phyloP scores from a whole-genome alignment of 2,888 invertebrate species.

The Cordilura impudica region DNA sequence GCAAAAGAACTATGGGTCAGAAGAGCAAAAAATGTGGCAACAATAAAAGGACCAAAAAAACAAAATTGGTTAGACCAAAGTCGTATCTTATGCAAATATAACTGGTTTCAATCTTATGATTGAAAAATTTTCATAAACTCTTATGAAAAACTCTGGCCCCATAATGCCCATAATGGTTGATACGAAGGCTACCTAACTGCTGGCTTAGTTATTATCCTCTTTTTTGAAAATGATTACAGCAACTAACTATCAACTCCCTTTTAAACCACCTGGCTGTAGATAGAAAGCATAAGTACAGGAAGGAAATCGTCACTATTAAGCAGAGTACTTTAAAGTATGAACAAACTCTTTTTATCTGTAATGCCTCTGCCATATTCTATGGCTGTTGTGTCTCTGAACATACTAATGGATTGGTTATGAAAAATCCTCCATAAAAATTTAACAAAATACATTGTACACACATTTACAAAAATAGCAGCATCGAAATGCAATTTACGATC shows the following conservation, averaged over 20 bases:
- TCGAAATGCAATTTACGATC: constrained; percentile 6
- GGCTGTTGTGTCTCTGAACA: not conserved
- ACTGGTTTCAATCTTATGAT: too few relatives aligned
- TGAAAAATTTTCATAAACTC: too few relatives aligned
- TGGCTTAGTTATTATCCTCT: constrained; percentile 51
- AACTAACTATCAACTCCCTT: constrained; percentile 39
- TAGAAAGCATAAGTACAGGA: constrained; percentile 37
- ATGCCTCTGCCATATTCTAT: constrained; percentile 19
- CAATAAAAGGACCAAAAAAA: too few relatives aligned
- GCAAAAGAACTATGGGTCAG: not conserved
- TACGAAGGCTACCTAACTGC: constrained; percentile 17
- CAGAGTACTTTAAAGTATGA: not conserved
- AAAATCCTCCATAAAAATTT: not conserved
- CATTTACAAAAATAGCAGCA: not conserved
- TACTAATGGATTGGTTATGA: not conserved
- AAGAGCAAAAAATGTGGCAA: not conserved
- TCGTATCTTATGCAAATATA: too few relatives aligned
- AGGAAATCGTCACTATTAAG: constrained; percentile 42
- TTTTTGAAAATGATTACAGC: constrained; percentile 40
- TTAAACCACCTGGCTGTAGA: constrained; percentile 40
- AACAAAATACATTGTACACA: not conserved
- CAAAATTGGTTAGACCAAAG: not conserved
- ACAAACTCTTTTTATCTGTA: constrained; percentile 14
- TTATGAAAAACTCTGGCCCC: too few relatives aligned
- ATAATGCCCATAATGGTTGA: too few relatives aligned